phyloP scores from a whole-genome alignment of 2,113 vertebrate species.

The Vidua chalybeata region DNA sequence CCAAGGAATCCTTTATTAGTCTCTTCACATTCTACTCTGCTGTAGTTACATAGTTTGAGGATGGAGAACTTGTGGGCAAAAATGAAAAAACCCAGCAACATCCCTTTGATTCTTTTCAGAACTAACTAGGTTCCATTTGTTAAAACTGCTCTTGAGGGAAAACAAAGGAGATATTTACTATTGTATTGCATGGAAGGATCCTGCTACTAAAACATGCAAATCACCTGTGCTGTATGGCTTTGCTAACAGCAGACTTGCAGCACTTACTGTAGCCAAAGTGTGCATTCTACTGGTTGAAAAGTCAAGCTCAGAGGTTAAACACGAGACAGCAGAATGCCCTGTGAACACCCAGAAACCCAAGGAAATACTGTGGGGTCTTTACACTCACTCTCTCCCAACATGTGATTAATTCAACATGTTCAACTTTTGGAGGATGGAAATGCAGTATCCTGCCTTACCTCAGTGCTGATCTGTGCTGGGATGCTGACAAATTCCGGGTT shows the following conservation, averaged over 20 bases:
- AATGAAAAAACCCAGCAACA: background rate
- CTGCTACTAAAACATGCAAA: background rate
- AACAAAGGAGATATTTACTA: background rate
- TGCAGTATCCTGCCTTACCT: constrained; percentile 79
- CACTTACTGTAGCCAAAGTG: background rate
- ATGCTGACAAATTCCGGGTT: constrained; percentile 98
- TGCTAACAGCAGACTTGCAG: background rate
- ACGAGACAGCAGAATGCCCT: background rate
- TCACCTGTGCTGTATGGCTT: background rate
- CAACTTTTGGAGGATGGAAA: background rate
- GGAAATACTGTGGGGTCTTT: background rate
- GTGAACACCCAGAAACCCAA: background rate
- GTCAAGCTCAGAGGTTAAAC: background rate
- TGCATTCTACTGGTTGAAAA: background rate
- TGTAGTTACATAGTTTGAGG: background rate
- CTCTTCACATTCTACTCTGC: background rate
- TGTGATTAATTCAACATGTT: background rate
- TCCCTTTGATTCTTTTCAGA: background rate
- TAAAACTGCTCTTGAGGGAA: background rate
- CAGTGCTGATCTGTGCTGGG: constrained; percentile 94
- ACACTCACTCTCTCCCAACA: background rate
- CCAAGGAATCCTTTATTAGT: accelerated
- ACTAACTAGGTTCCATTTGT: background rate
- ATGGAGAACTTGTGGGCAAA: background rate
- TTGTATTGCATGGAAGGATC: background rate